Evolutionary conservation across 2,888 invertebrate genomes (phyloP).

Genomic region (Apamea epomidion): DNA sequence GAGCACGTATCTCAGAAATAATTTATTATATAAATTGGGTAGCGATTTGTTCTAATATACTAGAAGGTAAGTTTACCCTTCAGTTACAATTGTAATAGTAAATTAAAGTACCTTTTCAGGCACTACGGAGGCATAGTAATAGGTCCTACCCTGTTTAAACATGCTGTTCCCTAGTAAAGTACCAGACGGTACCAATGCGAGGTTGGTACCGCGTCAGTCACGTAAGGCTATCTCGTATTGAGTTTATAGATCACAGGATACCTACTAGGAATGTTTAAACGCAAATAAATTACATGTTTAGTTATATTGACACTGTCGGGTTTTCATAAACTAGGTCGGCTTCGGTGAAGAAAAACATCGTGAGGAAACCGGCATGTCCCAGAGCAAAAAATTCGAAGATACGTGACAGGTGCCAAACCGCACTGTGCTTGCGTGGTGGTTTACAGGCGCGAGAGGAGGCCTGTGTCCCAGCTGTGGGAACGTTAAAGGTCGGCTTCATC

Average conservation of each 20-base stretch:
- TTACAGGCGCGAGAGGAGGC: too few relatives aligned
- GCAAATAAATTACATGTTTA: neutral
- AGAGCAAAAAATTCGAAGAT: too few relatives aligned
- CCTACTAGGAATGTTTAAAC: constrained; percentile 17
- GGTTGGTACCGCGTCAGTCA: constrained; percentile 35
- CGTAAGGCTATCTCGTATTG: constrained; percentile 25
- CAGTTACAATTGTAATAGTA: neutral
- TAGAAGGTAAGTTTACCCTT: neutral
- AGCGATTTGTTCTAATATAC: too few relatives aligned
- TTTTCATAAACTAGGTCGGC: too few relatives aligned
- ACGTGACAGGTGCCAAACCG: too few relatives aligned
- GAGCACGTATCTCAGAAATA: too few relatives aligned
- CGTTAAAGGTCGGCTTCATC: too few relatives aligned
- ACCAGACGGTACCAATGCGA: constrained; percentile 30
- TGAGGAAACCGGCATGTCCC: too few relatives aligned
- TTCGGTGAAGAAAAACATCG: too few relatives aligned
- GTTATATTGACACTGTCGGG: neutral
- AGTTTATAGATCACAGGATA: constrained; percentile 12
- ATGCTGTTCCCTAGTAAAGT: neutral
- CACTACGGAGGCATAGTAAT: neutral
- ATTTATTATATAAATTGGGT: too few relatives aligned
- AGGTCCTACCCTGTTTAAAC: neutral
- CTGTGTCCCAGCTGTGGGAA: too few relatives aligned
- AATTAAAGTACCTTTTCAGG: neutral
- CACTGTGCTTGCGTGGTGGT: too few relatives aligned